phyloP scores from a whole-genome alignment of 2,797 vertebrate genomes.

The Diglossa cyanea region DNA sequence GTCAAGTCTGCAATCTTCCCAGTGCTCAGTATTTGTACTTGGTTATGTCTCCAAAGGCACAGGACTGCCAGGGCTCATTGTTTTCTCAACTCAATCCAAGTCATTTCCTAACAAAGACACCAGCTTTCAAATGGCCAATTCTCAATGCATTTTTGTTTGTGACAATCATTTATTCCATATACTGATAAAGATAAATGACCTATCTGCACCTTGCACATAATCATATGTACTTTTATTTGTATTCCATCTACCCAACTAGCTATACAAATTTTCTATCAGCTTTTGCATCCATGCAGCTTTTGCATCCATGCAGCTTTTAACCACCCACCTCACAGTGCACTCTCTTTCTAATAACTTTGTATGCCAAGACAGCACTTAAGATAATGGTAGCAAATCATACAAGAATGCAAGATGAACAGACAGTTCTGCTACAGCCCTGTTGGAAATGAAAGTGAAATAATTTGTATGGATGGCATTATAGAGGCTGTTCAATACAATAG shows the following conservation, averaged over 20 bases:
- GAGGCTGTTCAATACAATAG: neutral
- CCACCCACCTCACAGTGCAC: neutral
- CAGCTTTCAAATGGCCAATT: neutral
- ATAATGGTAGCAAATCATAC: neutral
- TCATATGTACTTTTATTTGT: neutral
- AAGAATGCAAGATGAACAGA: neutral
- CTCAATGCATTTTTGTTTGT: neutral
- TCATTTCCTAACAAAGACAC: neutral
- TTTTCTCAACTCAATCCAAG: neutral
- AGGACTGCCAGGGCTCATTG: neutral
- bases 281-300: neutral
- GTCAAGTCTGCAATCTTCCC: neutral
- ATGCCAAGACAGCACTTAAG: neutral
- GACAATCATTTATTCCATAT: neutral
- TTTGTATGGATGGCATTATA: neutral
- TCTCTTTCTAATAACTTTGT: neutral
- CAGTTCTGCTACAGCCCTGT: neutral
- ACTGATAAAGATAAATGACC: neutral
- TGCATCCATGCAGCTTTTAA: neutral
- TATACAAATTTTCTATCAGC: neutral
- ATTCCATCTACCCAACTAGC: neutral
- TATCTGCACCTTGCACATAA: neutral
- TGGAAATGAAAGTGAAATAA: neutral
- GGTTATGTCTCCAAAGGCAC: neutral
- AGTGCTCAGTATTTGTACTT: neutral